These are phyloP conservation scores for Cephonodes hylas DNA, from an alignment of 2,888 invertebrate species.

Conservation along the genomic window DNA sequence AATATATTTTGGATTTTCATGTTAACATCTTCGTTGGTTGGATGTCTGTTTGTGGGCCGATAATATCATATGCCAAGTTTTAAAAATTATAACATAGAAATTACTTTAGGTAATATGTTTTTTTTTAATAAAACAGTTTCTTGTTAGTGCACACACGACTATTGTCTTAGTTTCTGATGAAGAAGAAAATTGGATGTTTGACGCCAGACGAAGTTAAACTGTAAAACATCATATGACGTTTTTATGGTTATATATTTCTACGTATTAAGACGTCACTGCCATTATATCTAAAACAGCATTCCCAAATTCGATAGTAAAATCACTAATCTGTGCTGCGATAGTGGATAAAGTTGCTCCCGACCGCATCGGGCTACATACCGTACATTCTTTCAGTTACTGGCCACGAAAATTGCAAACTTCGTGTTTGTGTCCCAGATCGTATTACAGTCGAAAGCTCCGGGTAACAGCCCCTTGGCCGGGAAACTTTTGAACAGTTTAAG, in stretches of 20 bases:
- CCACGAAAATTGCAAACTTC: constrained; percentile 8
- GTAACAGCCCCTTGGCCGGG: constrained; percentile 11
- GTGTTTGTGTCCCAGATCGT: constrained; percentile 7
- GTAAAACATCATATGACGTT: no score
- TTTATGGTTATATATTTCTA: no score
- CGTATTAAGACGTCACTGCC: no score
- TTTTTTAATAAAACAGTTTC: no score
- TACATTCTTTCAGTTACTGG: constrained; percentile 8
- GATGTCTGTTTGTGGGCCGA: not conserved
- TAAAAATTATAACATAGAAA: no score
- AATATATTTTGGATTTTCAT: not conserved
- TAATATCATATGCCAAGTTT: not conserved
- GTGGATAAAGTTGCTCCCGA: not conserved
- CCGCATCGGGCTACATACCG: constrained; percentile 2
- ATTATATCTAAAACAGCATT: not conserved
- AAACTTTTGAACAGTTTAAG: constrained; percentile 34
- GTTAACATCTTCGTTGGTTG: not conserved
- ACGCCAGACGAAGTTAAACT: no score
- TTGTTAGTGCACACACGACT: no score
- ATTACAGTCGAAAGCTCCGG: not conserved
- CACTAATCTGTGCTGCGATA: not conserved
- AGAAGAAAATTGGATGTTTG: no score
- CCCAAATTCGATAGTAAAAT: not conserved
- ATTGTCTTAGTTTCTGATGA: no score
- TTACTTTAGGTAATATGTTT: no score